Conservation (phyloP, 1,140 invertebrate genomes). For the Apis dorsata region DNA sequence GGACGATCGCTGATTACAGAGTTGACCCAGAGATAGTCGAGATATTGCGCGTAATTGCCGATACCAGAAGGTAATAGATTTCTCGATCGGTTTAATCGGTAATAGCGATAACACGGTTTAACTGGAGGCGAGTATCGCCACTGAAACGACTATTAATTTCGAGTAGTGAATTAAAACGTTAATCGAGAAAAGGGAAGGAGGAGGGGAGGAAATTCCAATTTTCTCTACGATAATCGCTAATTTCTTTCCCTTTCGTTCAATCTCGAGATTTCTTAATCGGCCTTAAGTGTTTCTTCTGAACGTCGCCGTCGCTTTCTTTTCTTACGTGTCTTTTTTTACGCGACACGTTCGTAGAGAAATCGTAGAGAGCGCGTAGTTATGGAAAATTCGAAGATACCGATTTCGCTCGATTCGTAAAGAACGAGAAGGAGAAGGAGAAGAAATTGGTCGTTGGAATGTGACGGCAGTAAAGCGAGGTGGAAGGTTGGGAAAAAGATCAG, state of each 20-base stretch:
- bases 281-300: too few species aligned
- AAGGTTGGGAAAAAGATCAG: conserved; percentile 65
- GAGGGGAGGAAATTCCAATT: neutral
- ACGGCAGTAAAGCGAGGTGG: conserved; percentile 52
- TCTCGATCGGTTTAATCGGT: conserved; percentile 9
- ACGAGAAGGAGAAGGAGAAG: conserved; percentile 19
- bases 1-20: conserved; percentile 69
- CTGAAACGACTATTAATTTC: neutral
- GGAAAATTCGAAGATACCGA: conserved; percentile 32
- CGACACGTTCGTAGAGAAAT: too few species aligned
- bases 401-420: conserved; percentile 57
- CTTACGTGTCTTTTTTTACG: too few species aligned
- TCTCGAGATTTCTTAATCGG: too few species aligned
- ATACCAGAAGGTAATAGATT: conserved; percentile 4
- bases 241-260: neutral
- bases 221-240: neutral
- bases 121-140: neutral
- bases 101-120: conserved; percentile 8
- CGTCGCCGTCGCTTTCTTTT: neutral
- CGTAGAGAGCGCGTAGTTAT: neutral
- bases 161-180: neutral
- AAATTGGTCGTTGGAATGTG: conserved; percentile 59
- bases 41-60: neutral
- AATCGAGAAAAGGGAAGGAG: neutral
- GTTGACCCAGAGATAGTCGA: conserved; percentile 14